Evolutionary conservation across 2,797 vertebrate genomes (phyloP), one percentile per base, ranked within the genome.

Genomic region (Syngnathus rostellatus): DNA sequence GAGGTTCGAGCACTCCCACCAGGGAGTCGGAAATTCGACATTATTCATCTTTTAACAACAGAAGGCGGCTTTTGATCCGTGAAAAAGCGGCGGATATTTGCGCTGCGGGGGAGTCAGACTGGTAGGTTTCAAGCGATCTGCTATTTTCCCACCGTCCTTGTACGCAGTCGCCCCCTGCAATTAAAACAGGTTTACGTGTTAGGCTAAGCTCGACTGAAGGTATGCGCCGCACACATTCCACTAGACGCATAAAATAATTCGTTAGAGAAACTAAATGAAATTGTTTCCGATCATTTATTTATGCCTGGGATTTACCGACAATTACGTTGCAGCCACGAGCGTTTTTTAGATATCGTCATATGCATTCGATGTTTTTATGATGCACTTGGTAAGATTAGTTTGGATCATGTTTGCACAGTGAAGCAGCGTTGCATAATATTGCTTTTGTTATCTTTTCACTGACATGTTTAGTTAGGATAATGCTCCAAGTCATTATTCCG

Each of bases 1-100:
- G 41, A 1, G 66, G n/a, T 71, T 50, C 68, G 50, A 63, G 21
- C 64, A 25, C 25, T 45, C 60, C 45, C 60, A 45, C 41, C 8
- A 21, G 21, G 21, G 60, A 45, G 41, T 21, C 25, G 21, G 21
- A 45, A 45, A 62, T 45, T 45, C 40, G 60, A 62, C 21, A 25
- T 45, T 31, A 25, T 62, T 21, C 12, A 8, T 14, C 60, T 45
- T 31, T n/a, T 17, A 25, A 10, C 41, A 12, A 14, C 21, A 14
- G 14, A 45, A n/a, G 21, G 45, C 59, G 59, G 17, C 58, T 21
- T 60, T 41, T 41, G 8, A 12, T 19, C 9, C 1, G 6, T 1
- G 6, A 11, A 23, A 45, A 14, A 25, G 7, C 19, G 59, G 19
- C 43, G 40, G 12, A 62, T 25, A 62, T 16, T 45, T 21, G 21